Evolutionary conservation across 1,140 invertebrate species (phyloP).

Genomic region (Diachasma alloeum): DNA sequence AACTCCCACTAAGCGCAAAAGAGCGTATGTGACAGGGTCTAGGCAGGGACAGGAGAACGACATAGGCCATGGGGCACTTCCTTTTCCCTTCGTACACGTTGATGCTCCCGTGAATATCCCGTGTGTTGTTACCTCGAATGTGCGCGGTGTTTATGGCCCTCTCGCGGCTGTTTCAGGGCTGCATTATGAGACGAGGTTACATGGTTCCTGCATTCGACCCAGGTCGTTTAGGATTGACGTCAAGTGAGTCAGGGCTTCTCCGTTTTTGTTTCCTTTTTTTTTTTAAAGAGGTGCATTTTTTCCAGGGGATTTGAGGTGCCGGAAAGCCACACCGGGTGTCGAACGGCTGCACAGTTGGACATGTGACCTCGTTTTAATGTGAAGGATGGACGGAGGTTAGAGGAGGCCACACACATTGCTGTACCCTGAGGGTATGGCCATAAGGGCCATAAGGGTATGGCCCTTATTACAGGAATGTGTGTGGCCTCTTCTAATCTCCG

Average conservation of each 20-base stretch:
- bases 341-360: not conserved
- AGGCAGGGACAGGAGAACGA: conserved; percentile 36
- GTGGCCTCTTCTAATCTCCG: not conserved
- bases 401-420: not conserved
- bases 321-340: not conserved
- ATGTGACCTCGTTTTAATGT: not conserved
- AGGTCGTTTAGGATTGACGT: conserved; percentile 27
- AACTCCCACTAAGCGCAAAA: conserved; percentile 53
- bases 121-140: not conserved
- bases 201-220: conserved; percentile 50
- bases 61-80: conserved; percentile 26
- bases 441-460: too few species aligned
- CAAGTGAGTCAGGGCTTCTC: not conserved
- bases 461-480: too few species aligned
- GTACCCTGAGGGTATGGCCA: too few species aligned
- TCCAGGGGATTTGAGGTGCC: not conserved
- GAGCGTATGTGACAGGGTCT: conserved; percentile 53
- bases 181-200: conserved; percentile 38
- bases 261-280: not conserved
- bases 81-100: conserved; percentile 7
- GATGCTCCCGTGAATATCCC: not conserved
- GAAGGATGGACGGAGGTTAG: not conserved
- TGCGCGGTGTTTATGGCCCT: conserved; percentile 41
- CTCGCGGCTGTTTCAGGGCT: conserved; percentile 31
- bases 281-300: not conserved